Percentiles rank a stretch among this genome's conserved stretches.
These are phyloP conservation scores for Poecilia velifera DNA, from an alignment of 2,797 vertebrate genomes.

Conservation along the genomic window DNA sequence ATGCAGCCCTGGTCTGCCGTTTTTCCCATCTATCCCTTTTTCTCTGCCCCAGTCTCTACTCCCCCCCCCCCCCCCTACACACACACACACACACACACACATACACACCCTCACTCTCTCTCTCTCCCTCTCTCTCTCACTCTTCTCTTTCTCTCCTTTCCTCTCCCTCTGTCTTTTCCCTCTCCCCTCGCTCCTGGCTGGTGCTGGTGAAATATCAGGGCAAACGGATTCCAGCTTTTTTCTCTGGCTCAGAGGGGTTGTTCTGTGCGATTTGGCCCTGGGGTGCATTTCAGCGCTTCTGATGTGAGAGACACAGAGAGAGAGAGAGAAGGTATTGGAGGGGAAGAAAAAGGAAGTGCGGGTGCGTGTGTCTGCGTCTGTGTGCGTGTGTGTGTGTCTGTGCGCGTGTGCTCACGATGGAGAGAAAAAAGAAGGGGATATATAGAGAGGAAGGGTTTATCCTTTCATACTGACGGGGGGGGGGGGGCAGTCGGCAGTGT, in stretches of 20 bases:
- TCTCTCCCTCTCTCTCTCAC: constrained; percentile 61
- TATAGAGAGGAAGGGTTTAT: constrained; percentile 63
- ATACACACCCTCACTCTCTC: constrained; percentile 34
- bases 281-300: constrained; percentile 85
- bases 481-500: constrained; percentile 56
- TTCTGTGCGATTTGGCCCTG: constrained; percentile 87
- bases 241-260: constrained; percentile 84
- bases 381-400: background rate
- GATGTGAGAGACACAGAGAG: constrained; percentile 73
- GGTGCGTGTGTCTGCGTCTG: background rate
- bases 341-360: constrained; percentile 52
- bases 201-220: constrained; percentile 86
- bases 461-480: constrained; percentile 54
- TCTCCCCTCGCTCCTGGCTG: constrained; percentile 80
- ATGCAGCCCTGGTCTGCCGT: constrained; percentile 74
- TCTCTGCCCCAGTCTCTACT: constrained; percentile 71
- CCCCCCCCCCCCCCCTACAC: constrained; percentile 45
- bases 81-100: background rate
- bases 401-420: constrained; percentile 13
- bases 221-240: constrained; percentile 86
- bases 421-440: constrained; percentile 38
- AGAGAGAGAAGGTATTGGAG: constrained; percentile 52
- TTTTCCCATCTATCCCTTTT: constrained; percentile 78
- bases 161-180: constrained; percentile 67
- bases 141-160: constrained; percentile 58